These are phyloP conservation scores for Corythornis cristatus DNA, from an alignment of 2,113 vertebrate species.

Conservation along the genomic window DNA sequence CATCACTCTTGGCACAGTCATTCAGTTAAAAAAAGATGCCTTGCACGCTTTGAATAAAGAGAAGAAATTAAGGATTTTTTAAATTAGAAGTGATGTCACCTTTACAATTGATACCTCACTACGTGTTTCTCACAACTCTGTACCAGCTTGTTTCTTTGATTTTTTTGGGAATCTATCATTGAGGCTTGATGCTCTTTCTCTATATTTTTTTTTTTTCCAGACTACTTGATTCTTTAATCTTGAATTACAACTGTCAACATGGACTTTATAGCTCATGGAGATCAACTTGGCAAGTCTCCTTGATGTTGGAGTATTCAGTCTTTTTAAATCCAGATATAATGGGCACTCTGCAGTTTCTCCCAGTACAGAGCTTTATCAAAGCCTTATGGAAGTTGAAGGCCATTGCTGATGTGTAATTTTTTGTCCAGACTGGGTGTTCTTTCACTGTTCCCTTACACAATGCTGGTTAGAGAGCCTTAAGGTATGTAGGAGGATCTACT, in stretches of 20 bases:
- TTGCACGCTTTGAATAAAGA: background rate
- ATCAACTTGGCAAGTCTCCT: background rate
- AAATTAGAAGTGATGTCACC: background rate
- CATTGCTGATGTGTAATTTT: background rate
- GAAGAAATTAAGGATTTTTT: background rate
- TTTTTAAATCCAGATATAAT: background rate
- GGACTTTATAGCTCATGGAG: background rate
- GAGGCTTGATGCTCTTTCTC: background rate
- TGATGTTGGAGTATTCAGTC: background rate
- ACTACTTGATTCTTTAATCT: background rate
- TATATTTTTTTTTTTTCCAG: background rate
- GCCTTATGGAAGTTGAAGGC: background rate
- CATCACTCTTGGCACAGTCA: background rate
- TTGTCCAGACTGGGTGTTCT: background rate
- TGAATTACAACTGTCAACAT: background rate
- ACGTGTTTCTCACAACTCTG: background rate
- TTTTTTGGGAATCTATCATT: background rate
- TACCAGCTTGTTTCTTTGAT: background rate
- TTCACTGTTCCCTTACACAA: background rate
- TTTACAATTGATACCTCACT: background rate
- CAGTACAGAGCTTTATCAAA: background rate
- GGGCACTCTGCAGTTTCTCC: background rate
- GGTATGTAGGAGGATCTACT: background rate
- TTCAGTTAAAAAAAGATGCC: background rate
- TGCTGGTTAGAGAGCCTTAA: background rate